These are phyloP conservation scores for Pyralis farinalis DNA, from an alignment of 2,888 invertebrate genomes.

Conservation along the genomic window DNA sequence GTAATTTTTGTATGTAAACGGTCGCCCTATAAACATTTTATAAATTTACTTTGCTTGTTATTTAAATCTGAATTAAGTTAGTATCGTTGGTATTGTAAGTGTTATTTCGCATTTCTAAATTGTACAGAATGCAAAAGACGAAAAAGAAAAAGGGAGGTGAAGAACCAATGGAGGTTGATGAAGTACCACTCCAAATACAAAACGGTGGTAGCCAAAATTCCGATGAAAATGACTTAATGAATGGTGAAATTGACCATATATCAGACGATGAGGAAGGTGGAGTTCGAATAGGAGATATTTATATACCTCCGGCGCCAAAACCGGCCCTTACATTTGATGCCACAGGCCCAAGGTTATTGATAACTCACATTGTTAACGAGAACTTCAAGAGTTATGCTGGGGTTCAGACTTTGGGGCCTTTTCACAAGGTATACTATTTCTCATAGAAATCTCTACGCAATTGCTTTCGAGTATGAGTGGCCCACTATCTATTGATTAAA, in stretches of 20 bases:
- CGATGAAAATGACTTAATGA: slow-evolving; percentile 26
- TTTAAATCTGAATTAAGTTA: no score
- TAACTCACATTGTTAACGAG: slow-evolving; percentile 93
- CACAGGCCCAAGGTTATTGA: slow-evolving; percentile 92
- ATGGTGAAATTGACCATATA: slow-evolving; percentile 62
- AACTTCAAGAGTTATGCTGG: slow-evolving; percentile 99
- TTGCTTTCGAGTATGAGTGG: no score
- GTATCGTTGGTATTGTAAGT: no score
- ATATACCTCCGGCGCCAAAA: slow-evolving; percentile 89
- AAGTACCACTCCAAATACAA: slow-evolving; percentile 23
- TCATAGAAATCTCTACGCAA: no score
- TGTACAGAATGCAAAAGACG: slow-evolving; percentile 41
- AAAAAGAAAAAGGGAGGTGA: slow-evolving; percentile 46
- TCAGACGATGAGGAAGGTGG: slow-evolving; percentile 86
- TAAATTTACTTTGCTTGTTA: no score
- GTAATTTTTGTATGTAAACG: no score
- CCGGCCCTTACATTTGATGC: slow-evolving; percentile 86
- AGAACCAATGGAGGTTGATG: slow-evolving; percentile 66
- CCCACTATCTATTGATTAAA: no score
- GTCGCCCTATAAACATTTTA: no score
- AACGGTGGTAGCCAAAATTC: slow-evolving; percentile 25
- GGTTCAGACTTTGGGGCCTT: slow-evolving; percentile 92
- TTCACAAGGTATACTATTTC: slow-evolving; percentile 97
- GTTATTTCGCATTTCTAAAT: no score
- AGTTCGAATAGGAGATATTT: slow-evolving; percentile 88